These are phyloP conservation scores for Troilus luridus DNA, from an alignment of 2,888 invertebrate species.

Conservation along the genomic window DNA sequence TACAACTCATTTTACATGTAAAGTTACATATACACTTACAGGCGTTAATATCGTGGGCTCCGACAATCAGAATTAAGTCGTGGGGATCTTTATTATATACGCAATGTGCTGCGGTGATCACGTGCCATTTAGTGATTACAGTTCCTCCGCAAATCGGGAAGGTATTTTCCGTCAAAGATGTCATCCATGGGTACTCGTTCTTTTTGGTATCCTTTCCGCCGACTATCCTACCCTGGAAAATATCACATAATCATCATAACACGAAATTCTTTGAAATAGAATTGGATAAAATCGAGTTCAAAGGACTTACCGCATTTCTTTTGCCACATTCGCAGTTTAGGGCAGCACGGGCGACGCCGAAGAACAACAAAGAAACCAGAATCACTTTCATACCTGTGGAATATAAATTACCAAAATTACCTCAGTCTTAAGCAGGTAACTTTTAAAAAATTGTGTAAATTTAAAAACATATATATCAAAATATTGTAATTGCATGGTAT, in stretches of 20 bases:
- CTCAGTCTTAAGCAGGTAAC: too few species aligned
- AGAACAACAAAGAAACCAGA: not conserved
- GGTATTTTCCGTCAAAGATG: conserved; percentile 75
- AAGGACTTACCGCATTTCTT: not conserved
- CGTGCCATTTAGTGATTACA: conserved; percentile 83
- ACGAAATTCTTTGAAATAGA: not conserved
- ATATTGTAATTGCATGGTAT: too few species aligned
- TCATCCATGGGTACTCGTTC: conserved; percentile 87
- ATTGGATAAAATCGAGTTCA: not conserved
- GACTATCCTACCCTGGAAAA: conserved; percentile 11
- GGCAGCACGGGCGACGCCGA: not conserved
- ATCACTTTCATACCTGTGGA: not conserved
- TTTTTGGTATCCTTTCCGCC: conserved; percentile 63
- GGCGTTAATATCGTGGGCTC: not conserved
- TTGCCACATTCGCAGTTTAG: not conserved
- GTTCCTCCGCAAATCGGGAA: conserved; percentile 86
- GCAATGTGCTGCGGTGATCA: conserved; percentile 85
- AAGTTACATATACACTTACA: not conserved
- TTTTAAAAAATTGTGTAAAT: too few species aligned
- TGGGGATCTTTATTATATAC: conserved; percentile 68
- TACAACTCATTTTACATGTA: not conserved
- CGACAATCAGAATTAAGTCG: not conserved
- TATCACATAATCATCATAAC: too few species aligned
- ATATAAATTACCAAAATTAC: not conserved
- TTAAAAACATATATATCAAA: too few species aligned